Base-by-base conservation (phyloP, 2,888 invertebrate genomes). In the Acanthosepion esculentum region DNA sequence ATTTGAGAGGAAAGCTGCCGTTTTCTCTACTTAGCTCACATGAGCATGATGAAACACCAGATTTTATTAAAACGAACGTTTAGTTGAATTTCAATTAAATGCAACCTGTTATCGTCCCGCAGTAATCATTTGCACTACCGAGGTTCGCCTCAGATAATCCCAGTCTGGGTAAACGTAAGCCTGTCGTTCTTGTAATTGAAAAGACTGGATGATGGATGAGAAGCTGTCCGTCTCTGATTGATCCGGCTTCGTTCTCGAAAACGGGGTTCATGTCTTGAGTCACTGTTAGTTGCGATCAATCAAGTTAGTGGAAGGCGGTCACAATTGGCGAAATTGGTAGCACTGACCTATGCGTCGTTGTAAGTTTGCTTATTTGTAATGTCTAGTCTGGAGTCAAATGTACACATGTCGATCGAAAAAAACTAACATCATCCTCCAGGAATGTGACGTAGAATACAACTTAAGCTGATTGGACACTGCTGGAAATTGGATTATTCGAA, bases 141-240 rank as follows among this genome's bases (percentile, higher is more conserved):
- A 15, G n/a, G 33, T 78, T 33, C 33, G n/a, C 15, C 33, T 33
- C n/a, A 18, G 78, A 78, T 78, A 78, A 78, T 78, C 33, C 78
- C n/a, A 78, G 78, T 78, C 15, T 33, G 18, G n/a, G 15, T 18
- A 78, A 78, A 78, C 33, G 78, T 78, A 78, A 2, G 78, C 78
- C 18, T 78, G 78, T 78, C 78, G n/a, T 78, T 78, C 78, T 78
- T 78, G 78, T 78, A 78, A 78, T 78, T 78, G 78, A 33, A 78
- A 78, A 78, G 78, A 78, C 78, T 78, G n/a, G n/a, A 78, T 78
- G 78, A 78, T 78, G 78, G 78, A 78, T 78, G 78, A 33, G 78
- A 78, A n/a, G 78, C n/a, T 78, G 33, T 33, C n/a, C n/a, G 15
- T 33, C 15, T 78, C 33, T 15, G 78, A 78, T 78, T 78, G 78